Base-by-base conservation (phyloP, 2,113 vertebrate species). In the Collichthys lucidus region DNA sequence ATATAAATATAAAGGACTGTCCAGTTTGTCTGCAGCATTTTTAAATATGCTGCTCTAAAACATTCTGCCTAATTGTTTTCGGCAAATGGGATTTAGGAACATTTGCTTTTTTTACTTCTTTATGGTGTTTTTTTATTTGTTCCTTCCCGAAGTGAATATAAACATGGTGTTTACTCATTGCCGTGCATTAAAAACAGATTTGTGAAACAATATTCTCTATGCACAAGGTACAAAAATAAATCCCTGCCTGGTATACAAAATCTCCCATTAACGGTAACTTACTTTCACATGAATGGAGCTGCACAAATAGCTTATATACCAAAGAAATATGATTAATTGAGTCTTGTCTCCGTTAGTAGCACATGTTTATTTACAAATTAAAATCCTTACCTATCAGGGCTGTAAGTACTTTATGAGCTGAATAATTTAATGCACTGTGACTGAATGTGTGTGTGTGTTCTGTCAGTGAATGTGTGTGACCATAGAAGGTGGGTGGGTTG, bases 351-450 rank as follows among this genome's bases (percentile, higher is more conserved):
- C 66, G 22, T 82, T 64, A 26, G 72, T 59, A 60, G 35, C 72
- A 56, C 53, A 46, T 82, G 57, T 82, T 91, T 84, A 87, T 85
- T 90, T 89, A 82, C 70, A 83, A 87, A 82, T 88, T 77, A 74
- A 79, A 86, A 70, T 14, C 62, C 61, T 71, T 19, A 78, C 74
- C 46, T 84, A 86, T 92, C 74, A 79, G 66, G 62, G 67, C 16
- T 67, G 68, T 56, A 83, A 83, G 80, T 83, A 80, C 63, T 89
- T 88, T 86, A 76, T 42, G 79, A 88, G 77, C 73, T 83, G 73
- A 84, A 84, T 90, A 79, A 85, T 88, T 78, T 52, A 83, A 86
- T 81, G 67, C 79, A 74, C 79, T 60, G 74, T 63, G 77, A 81
- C 61, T 83, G 52, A 53, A 11, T 42, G 59, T 77, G 46, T 55